A percentile compares a stretch with the other conserved stretches of the same genome.
Evolutionary conservation across 2,113 vertebrate species (phyloP).

Genomic region (Hypanus sabinus): DNA sequence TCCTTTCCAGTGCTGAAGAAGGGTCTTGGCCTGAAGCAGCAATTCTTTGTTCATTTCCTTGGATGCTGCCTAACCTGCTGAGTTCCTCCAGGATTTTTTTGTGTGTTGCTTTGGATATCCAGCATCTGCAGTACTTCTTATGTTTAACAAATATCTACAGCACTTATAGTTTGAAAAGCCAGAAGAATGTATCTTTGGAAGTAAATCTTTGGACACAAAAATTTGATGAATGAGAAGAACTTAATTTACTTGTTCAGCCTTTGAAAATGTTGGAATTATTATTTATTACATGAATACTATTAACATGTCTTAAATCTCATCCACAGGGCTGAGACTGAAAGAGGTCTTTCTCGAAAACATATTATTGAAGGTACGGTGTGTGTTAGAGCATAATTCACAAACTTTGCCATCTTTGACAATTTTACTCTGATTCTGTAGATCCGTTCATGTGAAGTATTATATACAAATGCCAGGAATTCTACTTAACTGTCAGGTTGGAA

Average conservation of each 20-base stretch:
- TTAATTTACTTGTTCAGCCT: neutral
- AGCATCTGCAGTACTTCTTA: no score
- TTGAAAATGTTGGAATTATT: neutral
- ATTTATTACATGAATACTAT: neutral
- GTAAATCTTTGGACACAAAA: neutral
- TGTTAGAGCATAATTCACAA: neutral
- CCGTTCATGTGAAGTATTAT: neutral
- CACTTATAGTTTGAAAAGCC: neutral
- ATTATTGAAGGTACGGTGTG: conserved; percentile 83
- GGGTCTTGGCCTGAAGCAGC: no score
- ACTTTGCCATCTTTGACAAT: neutral
- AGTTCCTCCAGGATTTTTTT: no score
- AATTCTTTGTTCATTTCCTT: no score
- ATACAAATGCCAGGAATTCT: neutral
- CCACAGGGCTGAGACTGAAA: conserved; percentile 85
- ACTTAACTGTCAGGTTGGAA: neutral
- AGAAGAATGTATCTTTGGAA: neutral
- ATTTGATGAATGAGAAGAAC: neutral
- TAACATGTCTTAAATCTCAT: conserved; percentile 36
- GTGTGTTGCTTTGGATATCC: no score
- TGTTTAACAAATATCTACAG: no score
- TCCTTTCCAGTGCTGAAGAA: no score
- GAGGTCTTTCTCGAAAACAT: conserved; percentile 89
- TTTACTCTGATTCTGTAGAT: neutral
- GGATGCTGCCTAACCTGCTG: no score